Evolutionary conservation across 2,797 vertebrate genomes (phyloP).

Genomic region (Buphagus erythrorhynchus): DNA sequence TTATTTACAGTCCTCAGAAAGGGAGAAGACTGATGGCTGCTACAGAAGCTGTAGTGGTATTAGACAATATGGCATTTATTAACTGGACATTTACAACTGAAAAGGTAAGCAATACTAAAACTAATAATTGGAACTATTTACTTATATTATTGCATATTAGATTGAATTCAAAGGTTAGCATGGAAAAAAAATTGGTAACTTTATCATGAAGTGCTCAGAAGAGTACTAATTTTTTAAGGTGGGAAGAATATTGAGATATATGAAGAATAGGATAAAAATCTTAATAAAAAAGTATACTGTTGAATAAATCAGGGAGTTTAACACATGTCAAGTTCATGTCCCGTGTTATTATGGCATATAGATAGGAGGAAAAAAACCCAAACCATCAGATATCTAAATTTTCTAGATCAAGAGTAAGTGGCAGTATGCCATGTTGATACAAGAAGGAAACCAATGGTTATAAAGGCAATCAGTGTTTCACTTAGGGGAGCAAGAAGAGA

Average conservation of each 20-base stretch:
- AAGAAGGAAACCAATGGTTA: neutral
- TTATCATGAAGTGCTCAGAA: neutral
- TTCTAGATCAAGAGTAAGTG: neutral
- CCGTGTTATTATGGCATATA: neutral
- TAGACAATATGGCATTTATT: neutral
- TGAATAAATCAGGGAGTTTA: neutral
- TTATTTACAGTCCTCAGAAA: neutral
- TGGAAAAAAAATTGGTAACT: neutral
- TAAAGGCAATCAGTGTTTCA: neutral
- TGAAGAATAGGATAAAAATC: neutral
- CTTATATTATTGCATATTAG: neutral
- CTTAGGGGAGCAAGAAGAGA: neutral
- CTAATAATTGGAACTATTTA: neutral
- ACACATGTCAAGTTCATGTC: neutral
- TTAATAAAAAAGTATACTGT: neutral
- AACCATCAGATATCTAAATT: neutral
- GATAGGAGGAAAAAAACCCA: neutral
- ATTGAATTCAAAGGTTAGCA: neutral
- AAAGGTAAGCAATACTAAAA: neutral
- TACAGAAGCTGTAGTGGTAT: neutral
- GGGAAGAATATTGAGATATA: neutral
- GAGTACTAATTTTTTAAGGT: neutral
- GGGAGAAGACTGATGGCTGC: neutral
- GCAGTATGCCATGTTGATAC: neutral
- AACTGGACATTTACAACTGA: neutral